Evolutionary conservation across 1,140 invertebrate species (phyloP), one percentile per base, ranked within the genome.

Genomic region (Cecropterus lyciades): DNA sequence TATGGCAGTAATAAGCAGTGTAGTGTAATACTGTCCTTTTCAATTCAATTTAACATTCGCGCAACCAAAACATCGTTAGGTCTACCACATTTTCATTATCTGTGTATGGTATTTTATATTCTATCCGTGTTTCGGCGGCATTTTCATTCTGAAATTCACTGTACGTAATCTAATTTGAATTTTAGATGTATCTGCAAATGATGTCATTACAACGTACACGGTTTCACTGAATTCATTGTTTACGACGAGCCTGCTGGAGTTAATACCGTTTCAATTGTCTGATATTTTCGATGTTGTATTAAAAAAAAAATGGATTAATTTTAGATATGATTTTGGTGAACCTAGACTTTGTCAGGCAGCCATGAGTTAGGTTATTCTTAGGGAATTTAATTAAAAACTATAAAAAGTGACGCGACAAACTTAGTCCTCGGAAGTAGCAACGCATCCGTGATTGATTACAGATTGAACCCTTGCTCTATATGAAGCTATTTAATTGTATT

Each of bases 141-240:
- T 33, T 60, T 60, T 59, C 45, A 48, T 60, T 60, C 45, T 48
- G 56, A 60, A 60, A 60, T 60, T 60, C 56, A 60, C 43, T 48
- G 56, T 60, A 33, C 27, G 56, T 60, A 60, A 60, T 48, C 56
- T 60, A 60, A 60, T 60, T 60, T 60, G 56, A 60, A 60, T 60
- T 33, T 46, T 60, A 48, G 56, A 45, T 60, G 43, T 60, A 48
- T 60, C 20, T 60, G 43, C 40, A 48, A 48, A 60, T 48, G 13
- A 60, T 48, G 56, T 60, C 56, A 60, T 48, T 60, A 60, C 43
- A 53, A 53, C 14, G 49, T 33, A 48, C 45, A 15, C 45, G 20
- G 56, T 33, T 30, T 46, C 24, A 17, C 24, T 48, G 27, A 60
- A 48, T 60, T 33, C 56, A 33, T 48, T 60, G 56, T 59, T 46